Evolutionary conservation across 2,888 invertebrate genomes (phyloP).

Genomic region (Ennomos erosarius): DNA sequence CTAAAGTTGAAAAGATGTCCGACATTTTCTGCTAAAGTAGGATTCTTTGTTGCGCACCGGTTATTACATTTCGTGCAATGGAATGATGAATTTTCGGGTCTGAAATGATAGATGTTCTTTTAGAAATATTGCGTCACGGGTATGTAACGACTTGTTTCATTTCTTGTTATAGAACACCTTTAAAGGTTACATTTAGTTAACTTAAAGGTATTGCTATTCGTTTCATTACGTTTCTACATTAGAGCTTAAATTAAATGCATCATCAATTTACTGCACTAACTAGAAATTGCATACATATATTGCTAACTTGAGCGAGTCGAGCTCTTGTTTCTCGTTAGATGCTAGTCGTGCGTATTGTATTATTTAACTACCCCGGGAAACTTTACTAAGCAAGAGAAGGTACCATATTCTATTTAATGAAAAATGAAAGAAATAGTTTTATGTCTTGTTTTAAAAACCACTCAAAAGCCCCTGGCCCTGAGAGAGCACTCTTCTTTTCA

Average conservation of each 20-base stretch:
- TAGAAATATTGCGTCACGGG: background rate
- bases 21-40: slow-evolving; percentile 8
- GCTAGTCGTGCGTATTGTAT: slow-evolving; percentile 5
- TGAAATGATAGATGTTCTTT: slow-evolving; percentile 9
- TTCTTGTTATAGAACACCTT: background rate
- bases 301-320: slow-evolving; percentile 5
- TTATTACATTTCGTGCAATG: slow-evolving; percentile 11
- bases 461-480: too few relatives aligned
- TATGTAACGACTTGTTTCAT: background rate
- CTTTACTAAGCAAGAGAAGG: background rate
- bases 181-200: too few relatives aligned
- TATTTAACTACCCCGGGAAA: slow-evolving; percentile 10
- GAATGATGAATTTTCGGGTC: slow-evolving; percentile 18
- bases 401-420: too few relatives aligned
- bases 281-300: slow-evolving; percentile 8
- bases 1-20: slow-evolving; percentile 5
- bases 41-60: slow-evolving; percentile 10
- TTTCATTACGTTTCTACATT: too few relatives aligned
- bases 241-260: too few relatives aligned
- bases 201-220: too few relatives aligned
- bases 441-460: too few relatives aligned
- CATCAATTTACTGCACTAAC: too few relatives aligned
- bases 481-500: too few relatives aligned
- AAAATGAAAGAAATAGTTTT: too few relatives aligned
- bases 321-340: slow-evolving; percentile 12